These are phyloP conservation scores for Zaprionus vittiger DNA, from an alignment of 1,140 invertebrate species.

Conservation along the genomic window DNA sequence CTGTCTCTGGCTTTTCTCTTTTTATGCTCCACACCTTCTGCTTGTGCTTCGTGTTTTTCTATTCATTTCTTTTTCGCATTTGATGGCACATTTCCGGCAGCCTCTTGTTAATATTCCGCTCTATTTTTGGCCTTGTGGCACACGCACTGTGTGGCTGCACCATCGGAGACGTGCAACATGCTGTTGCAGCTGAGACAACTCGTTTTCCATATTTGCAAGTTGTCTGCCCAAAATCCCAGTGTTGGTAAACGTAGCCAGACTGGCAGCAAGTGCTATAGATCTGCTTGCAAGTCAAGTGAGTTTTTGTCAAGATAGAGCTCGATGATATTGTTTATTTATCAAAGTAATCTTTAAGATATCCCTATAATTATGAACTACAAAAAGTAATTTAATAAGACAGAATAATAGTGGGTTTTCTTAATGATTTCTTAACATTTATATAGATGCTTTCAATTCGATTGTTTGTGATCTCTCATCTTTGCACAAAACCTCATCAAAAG, in stretches of 20 bases:
- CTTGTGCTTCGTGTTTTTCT: background rate
- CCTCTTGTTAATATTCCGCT: conserved; percentile 38
- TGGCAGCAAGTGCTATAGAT: background rate
- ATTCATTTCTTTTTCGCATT: conserved; percentile 33
- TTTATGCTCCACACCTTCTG: background rate
- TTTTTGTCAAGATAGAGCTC: too few relatives aligned
- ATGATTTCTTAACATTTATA: too few relatives aligned
- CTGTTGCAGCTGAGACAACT: background rate
- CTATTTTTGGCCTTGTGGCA: conserved; percentile 44
- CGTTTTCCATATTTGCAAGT: background rate
- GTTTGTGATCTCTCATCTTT: too few relatives aligned
- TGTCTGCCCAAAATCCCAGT: conserved; percentile 4
- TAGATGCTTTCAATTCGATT: too few relatives aligned
- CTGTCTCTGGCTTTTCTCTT: background rate
- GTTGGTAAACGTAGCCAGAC: background rate
- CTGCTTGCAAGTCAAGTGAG: too few relatives aligned
- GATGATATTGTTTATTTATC: too few relatives aligned
- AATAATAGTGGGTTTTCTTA: too few relatives aligned
- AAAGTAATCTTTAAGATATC: too few relatives aligned
- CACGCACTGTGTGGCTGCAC: conserved; percentile 17
- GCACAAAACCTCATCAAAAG: too few relatives aligned
- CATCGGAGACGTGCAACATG: background rate
- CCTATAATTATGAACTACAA: too few relatives aligned
- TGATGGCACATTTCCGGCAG: conserved; percentile 53
- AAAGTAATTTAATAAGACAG: too few relatives aligned